Base-by-base conservation (phyloP, 2,888 invertebrate species). In the Trachelus tabidus region DNA sequence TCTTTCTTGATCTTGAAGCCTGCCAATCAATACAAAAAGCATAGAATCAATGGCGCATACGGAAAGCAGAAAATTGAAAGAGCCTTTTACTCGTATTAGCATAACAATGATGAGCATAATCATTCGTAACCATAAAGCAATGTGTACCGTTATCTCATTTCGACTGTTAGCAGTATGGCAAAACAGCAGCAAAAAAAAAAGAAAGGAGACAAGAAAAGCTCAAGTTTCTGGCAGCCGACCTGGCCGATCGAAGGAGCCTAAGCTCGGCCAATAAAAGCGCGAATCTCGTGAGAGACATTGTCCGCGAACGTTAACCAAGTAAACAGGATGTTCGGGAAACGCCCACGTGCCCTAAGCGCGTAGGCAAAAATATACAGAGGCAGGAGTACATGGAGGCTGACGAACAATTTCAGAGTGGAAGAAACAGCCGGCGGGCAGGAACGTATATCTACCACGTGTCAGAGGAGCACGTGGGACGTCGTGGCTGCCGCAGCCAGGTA, bases 1-100 rank as follows among this genome's bases (percentile, higher is more conserved):
- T 91, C 91, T 81, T 90, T 88, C 76, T 89, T 91, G 77, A 89
- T 83, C 83, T 91, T 91, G 83, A 87, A 87, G 87, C 90, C 91
- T 91, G 85, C 23, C 56, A 23, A 56, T 56, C 56, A 56, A 56
- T 23, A 56, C 9, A 56, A 56, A 15, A 56, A 56, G 23, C 56
- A 56, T 9, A 9, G 23, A 56, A 56, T 56, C 23, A 56, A 56
- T 56, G 9, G 23, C 56, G 56, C 56, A 1, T 23, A 23, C 15
- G 56, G 9, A 56, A 1, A 6, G 9, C 23, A 9, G 23, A 23
- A 23, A 9, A 56, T 23, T 9, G 9, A 56, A 56, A 9, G 15
- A 23, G 23, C 0, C 56, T 56, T 23, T 56, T 56, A 23, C 23
- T 9, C 56, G 0, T 3, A 56, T 56, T 23, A 23, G 56, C 56